Evolutionary conservation across 2,797 vertebrate species (phyloP), one percentile per base, ranked within the genome.

Genomic region (Coccyzus lansbergi): DNA sequence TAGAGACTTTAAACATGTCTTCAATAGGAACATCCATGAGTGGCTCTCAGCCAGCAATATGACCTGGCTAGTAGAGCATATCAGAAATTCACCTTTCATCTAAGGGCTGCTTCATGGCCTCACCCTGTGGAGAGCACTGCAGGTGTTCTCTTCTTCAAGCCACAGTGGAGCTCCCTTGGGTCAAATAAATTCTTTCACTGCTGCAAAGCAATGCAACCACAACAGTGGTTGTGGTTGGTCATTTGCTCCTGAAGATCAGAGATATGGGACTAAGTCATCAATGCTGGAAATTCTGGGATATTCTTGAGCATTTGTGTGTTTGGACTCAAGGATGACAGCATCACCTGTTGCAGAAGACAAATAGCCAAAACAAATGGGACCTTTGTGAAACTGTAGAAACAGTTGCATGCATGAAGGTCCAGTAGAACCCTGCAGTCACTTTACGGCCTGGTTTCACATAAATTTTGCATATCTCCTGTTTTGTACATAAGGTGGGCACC

Each of bases 21-120:
- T 82, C 3, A 5, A 65, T 79, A 82, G 26, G 44, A 26, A 62
- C 34, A 69, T 6, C 29, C n/a, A 59, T 1, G 3, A 88, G 21
- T 0, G 5, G 13, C 24, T 86, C 24, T 69, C 0, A 0, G 44
- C 4, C 59, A 53, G 26, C 0, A 0, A 7, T 16, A 34, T 5
- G 28, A 48, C 12, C 51, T 40, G 60, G 28, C 13, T 52, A 25
- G 22, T 7, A 42, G n/a, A 87, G 49, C 19, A 29, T 38, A 28
- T 33, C 21, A 65, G 42, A 70, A 71, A 21, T 44, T 46, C 83
- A 34, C 16, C 31, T 42, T 90, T 72, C 6, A 12, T 25, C 14
- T 65, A 75, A 33, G 56, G 44, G 36, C 28, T 77, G 44, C 31
- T 59, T 68, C 71, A 34, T 3, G 24, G 49, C 31, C 75, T 51